Conservation (phyloP, 2,797 vertebrate genomes). For the Eleutherodactylus coqui region DNA sequence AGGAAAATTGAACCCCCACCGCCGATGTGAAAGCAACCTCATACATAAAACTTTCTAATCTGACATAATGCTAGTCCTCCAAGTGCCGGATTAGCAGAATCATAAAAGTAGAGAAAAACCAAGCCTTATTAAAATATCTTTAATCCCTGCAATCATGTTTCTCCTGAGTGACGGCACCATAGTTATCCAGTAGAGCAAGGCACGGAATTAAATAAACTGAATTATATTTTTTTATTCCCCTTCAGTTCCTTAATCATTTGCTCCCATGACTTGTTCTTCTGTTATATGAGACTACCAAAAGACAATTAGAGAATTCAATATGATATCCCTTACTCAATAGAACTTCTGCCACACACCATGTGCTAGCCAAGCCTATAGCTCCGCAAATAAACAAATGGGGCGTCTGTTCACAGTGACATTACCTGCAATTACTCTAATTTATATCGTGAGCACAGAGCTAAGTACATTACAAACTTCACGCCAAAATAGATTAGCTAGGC, state of each 20-base stretch:
- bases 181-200: too few species aligned
- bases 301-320: background rate
- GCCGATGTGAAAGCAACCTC: too few species aligned
- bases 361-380: background rate
- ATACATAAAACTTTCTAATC: background rate
- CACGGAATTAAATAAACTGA: background rate
- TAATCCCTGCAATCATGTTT: too few species aligned
- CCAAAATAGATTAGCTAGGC: slow-evolving; percentile 48
- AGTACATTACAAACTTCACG: slow-evolving; percentile 37
- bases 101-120: background rate
- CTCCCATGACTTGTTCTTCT: background rate
- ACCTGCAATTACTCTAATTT: slow-evolving; percentile 50
- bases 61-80: background rate
- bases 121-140: background rate
- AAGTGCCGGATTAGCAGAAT: background rate
- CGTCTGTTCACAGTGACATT: slow-evolving; percentile 32
- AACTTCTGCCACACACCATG: background rate
- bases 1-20: too few species aligned
- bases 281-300: background rate
- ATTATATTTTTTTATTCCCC: background rate
- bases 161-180: too few species aligned
- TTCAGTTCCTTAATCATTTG: background rate
- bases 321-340: background rate
- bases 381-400: slow-evolving; percentile 17
- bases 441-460: slow-evolving; percentile 22